These are phyloP conservation scores for Oncopeltus fasciatus DNA, from an alignment of 1,140 invertebrate species.

Conservation along the genomic window DNA sequence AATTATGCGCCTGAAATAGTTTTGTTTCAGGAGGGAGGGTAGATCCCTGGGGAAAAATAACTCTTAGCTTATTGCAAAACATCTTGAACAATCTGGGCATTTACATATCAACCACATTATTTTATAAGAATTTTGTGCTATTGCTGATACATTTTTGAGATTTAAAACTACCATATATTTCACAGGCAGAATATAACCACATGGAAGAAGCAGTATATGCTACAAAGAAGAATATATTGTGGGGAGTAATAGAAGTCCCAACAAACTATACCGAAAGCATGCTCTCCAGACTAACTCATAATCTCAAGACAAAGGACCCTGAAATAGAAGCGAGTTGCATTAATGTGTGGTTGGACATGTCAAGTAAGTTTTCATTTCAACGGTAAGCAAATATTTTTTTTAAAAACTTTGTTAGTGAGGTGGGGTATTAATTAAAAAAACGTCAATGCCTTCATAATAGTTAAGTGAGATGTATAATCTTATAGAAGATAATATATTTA, in stretches of 20 bases:
- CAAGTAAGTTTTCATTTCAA: slow-evolving; percentile 18
- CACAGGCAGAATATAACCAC: neutral
- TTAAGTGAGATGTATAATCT: too few species aligned
- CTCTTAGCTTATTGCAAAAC: too few species aligned
- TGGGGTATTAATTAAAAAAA: too few species aligned
- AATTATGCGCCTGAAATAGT: too few species aligned
- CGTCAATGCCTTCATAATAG: too few species aligned
- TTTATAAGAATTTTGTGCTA: neutral
- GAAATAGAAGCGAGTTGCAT: neutral
- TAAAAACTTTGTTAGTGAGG: too few species aligned
- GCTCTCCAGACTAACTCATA: neutral
- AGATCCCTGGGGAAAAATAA: too few species aligned
- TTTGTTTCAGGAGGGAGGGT: too few species aligned
- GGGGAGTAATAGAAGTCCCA: slow-evolving; percentile 14
- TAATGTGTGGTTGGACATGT: slow-evolving; percentile 20
- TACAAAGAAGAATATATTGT: neutral
- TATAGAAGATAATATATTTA: too few species aligned
- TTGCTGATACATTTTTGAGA: neutral
- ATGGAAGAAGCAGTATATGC: neutral
- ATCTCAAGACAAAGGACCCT: neutral
- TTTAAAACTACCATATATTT: neutral
- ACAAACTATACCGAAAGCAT: slow-evolving; percentile 9
- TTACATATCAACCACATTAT: neutral
- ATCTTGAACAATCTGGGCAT: too few species aligned
- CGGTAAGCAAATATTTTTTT: too few species aligned